Conservation (phyloP, 1,140 invertebrate species). For the Calycopis cecrops region DNA sequence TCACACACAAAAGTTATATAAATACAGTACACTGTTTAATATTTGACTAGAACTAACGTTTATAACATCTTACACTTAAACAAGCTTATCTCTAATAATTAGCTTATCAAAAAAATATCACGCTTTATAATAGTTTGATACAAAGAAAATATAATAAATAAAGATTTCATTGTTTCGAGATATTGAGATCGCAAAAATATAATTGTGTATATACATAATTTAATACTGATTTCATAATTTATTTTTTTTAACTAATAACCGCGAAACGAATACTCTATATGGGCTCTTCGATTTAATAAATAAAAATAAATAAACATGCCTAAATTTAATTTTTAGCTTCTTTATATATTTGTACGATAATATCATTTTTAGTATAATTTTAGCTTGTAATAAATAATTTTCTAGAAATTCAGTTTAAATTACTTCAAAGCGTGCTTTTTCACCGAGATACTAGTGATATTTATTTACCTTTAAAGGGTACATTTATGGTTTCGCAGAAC, state of each 20-base stretch:
- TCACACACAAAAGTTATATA: slow-evolving; percentile 14
- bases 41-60: slow-evolving; percentile 20
- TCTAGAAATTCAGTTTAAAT: neutral
- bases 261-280: neutral
- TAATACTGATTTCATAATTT: slow-evolving; percentile 9
- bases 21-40: slow-evolving; percentile 11
- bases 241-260: neutral
- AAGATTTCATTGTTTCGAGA: slow-evolving; percentile 3
- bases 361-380: neutral
- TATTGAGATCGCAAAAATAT: neutral
- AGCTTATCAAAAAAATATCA: slow-evolving; percentile 19
- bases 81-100: neutral
- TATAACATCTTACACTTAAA: slow-evolving; percentile 5
- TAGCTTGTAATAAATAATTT: slow-evolving; percentile 1
- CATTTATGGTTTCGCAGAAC: too few species aligned
- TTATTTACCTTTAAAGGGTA: too few species aligned
- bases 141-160: slow-evolving; percentile 3
- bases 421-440: neutral
- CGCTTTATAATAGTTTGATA: slow-evolving; percentile 8
- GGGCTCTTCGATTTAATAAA: slow-evolving; percentile 1
- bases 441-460: too few species aligned
- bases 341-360: slow-evolving; percentile 10
- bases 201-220: neutral
- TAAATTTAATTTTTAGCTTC: slow-evolving; percentile 3
- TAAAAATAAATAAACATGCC: neutral